These are phyloP conservation scores for Liposcelis brunnea DNA, from an alignment of 2,888 invertebrate genomes.

Conservation along the genomic window DNA sequence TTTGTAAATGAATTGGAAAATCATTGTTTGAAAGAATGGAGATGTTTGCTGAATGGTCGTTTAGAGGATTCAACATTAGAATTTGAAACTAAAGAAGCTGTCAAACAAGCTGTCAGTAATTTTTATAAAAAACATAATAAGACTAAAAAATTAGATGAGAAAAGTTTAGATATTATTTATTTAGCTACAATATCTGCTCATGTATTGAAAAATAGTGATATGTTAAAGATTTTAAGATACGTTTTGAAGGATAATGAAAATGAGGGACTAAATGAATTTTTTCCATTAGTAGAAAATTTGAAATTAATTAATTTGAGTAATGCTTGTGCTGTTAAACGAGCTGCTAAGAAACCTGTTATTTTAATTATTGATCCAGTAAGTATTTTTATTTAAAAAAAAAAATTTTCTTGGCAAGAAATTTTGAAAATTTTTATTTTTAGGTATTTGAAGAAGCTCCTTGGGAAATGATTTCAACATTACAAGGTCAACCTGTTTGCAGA, in stretches of 20 bases:
- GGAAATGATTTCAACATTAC: constrained; percentile 2
- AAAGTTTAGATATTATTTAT: neutral
- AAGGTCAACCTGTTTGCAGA: neutral
- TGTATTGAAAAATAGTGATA: neutral
- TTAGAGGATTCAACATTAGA: neutral
- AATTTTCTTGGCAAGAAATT: neutral
- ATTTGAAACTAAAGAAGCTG: neutral
- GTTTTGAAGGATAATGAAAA: neutral
- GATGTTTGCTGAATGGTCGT: constrained; percentile 1
- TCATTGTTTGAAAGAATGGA: constrained; percentile 5
- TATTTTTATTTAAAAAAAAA: neutral
- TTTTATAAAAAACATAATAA: neutral
- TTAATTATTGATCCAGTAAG: constrained; percentile 2
- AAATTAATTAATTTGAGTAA: neutral
- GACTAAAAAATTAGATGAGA: neutral
- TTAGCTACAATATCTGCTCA: neutral
- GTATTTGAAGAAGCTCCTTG: neutral
- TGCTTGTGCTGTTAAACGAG: neutral
- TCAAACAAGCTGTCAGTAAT: neutral
- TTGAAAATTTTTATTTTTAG: neutral
- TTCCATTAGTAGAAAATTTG: neutral
- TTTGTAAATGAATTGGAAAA: constrained; percentile 1
- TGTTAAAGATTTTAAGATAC: neutral
- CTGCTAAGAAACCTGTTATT: constrained; percentile 1
- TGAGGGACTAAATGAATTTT: neutral